These are phyloP conservation scores for Dimorphilus gyrociliatus DNA, from an alignment of 2,888 invertebrate species.

Conservation along the genomic window DNA sequence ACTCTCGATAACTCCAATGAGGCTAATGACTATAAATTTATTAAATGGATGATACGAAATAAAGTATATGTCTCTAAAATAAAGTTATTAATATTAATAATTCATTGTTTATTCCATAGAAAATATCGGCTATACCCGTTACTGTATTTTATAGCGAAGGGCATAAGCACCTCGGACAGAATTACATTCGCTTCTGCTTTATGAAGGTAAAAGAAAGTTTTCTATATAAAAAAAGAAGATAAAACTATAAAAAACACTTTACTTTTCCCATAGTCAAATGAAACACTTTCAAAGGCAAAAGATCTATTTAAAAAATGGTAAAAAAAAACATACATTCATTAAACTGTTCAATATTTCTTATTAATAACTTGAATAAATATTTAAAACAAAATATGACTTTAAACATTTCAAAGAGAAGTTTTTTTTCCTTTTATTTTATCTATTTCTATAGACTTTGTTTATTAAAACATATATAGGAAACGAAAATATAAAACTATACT, in stretches of 20 bases:
- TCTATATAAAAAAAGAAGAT: not conserved
- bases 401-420: no score
- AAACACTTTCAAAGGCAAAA: conserved; percentile 30
- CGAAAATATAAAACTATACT: no score
- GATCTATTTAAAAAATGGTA: conserved; percentile 26
- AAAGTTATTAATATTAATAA: no score
- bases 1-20: conserved; percentile 22
- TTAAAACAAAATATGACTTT: no score
- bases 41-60: conserved; percentile 85
- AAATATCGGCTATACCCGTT: conserved; percentile 80
- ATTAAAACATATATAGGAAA: no score
- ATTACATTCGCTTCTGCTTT: conserved; percentile 79
- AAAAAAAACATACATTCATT: no score
- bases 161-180: conserved; percentile 64
- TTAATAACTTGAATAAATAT: no score
- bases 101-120: no score
- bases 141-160: conserved; percentile 71
- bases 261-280: conserved; percentile 28
- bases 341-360: no score
- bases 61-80: no score
- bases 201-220: conserved; percentile 55
- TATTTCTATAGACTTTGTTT: no score
- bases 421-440: no score
- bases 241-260: conserved; percentile 2
- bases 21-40: conserved; percentile 65